These are phyloP conservation scores for Danaus chrysippus DNA, from an alignment of 2,888 invertebrate species.

Conservation along the genomic window DNA sequence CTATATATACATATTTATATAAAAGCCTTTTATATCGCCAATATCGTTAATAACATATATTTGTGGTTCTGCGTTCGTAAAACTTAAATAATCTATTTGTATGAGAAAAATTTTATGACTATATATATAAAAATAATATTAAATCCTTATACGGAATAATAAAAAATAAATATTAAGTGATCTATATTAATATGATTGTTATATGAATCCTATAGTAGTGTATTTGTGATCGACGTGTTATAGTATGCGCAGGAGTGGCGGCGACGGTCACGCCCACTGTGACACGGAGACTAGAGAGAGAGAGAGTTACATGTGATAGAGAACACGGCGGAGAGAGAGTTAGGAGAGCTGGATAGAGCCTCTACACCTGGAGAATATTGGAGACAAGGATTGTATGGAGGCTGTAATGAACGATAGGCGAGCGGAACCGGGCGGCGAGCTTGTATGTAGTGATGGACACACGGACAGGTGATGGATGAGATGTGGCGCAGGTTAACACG, in stretches of 20 bases:
- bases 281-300: slow-evolving; percentile 38
- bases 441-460: slow-evolving; percentile 73
- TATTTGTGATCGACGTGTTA: slow-evolving; percentile 18
- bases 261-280: slow-evolving; percentile 53
- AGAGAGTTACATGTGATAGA: neutral
- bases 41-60: no score
- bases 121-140: no score
- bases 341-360: slow-evolving; percentile 6
- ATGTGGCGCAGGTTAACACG: no score
- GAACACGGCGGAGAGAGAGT: neutral
- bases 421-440: slow-evolving; percentile 72
- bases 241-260: slow-evolving; percentile 58
- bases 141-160: no score
- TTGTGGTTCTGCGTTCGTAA: no score
- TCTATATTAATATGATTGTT: no score
- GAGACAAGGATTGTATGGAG: slow-evolving; percentile 20
- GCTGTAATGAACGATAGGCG: slow-evolving; percentile 55
- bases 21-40: no score
- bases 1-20: no score
- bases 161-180: no score
- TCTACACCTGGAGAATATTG: slow-evolving; percentile 30
- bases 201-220: neutral
- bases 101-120: no score
- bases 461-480: slow-evolving; percentile 51
- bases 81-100: no score